phyloP scores from a whole-genome alignment of 2,113 vertebrate species.

The Hypanus sabinus region DNA sequence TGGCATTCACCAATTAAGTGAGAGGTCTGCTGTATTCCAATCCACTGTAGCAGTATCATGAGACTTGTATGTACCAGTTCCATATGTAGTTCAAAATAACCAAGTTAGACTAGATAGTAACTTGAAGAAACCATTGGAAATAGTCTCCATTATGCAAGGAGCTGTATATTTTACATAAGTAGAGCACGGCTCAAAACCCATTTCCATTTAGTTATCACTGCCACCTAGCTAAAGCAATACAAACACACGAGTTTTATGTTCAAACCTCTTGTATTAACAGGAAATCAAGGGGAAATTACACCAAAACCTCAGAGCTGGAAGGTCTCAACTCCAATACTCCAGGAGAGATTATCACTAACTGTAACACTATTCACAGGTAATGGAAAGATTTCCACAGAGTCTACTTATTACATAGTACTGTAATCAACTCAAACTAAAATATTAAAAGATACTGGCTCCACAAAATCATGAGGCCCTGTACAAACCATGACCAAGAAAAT shows the following conservation, averaged over 20 bases:
- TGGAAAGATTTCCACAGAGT: neutral
- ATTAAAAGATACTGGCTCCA: slow-evolving; percentile 13
- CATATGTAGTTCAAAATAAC: neutral
- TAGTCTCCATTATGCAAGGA: neutral
- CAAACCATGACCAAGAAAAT: neutral
- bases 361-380: neutral
- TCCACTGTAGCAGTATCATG: too few species aligned
- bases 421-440: neutral
- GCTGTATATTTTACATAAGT: neutral
- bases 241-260: neutral
- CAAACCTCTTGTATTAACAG: slow-evolving; percentile 24
- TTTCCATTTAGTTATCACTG: neutral
- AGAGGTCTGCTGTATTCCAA: too few species aligned
- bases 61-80: neutral
- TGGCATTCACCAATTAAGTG: neutral
- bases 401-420: slow-evolving; percentile 10
- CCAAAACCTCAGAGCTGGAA: neutral
- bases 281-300: neutral
- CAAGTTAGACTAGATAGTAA: neutral
- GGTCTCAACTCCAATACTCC: neutral
- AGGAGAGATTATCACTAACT: neutral
- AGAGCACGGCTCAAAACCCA: too few species aligned
- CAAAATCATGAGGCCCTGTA: neutral
- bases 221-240: neutral
- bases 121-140: neutral